Conservation (phyloP, 2,113 vertebrate species). For the Cephalopholis sonnerati region DNA sequence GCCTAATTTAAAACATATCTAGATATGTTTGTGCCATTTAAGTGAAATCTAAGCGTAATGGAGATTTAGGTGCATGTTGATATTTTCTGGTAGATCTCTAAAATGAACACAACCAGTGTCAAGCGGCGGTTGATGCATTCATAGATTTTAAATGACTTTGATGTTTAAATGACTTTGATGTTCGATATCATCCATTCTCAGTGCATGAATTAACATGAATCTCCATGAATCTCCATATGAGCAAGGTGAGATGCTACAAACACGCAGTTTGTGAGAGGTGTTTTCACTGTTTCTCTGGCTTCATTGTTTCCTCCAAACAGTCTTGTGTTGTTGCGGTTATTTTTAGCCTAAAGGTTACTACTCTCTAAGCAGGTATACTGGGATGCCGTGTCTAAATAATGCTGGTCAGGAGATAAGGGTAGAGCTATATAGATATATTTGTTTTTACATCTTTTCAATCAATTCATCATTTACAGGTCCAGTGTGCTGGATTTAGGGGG, state of each 20-base stretch:
- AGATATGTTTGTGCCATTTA: constrained; percentile 17
- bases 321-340: constrained; percentile 23
- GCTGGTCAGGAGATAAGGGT: not conserved
- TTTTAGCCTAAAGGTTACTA: constrained; percentile 15
- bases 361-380: not conserved
- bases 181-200: constrained; percentile 31
- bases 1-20: not conserved
- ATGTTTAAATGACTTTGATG: constrained; percentile 48
- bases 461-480: no score
- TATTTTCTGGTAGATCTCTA: constrained; percentile 16
- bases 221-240: constrained; percentile 58
- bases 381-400: not conserved
- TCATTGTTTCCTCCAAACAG: not conserved
- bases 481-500: no score
- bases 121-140: constrained; percentile 29
- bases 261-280: constrained; percentile 34
- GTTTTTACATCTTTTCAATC: not conserved
- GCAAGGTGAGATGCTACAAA: constrained; percentile 66
- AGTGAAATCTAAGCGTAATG: constrained; percentile 3
- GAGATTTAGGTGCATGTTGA: constrained; percentile 34
- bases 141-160: constrained; percentile 34
- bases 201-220: constrained; percentile 66
- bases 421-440: not conserved
- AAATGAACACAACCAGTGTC: constrained; percentile 9
- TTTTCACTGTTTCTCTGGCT: constrained; percentile 40